Conservation (phyloP, 2,113 vertebrate genomes). For the Perca fluviatilis region DNA sequence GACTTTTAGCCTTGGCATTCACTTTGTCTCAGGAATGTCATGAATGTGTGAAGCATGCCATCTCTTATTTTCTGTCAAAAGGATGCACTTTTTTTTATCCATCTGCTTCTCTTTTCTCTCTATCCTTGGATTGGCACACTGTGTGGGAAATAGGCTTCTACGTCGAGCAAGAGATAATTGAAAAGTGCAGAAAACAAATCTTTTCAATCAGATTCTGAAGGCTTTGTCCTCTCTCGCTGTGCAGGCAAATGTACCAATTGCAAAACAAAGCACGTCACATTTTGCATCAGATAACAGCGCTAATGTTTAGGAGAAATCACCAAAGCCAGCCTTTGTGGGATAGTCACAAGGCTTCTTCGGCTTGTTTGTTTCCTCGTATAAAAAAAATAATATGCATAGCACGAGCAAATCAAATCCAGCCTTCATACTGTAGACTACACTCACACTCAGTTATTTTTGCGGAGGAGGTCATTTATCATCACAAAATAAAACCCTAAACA, state of each 20-base stretch:
- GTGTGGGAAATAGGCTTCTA: slow-evolving; percentile 40
- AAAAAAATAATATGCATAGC: slow-evolving; percentile 16
- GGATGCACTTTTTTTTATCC: slow-evolving; percentile 8
- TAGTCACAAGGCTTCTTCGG: slow-evolving; percentile 21
- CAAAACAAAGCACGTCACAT: slow-evolving; percentile 76
- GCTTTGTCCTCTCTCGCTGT: slow-evolving; percentile 68
- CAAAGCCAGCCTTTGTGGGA: slow-evolving; percentile 50
- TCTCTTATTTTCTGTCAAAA: slow-evolving; percentile 40
- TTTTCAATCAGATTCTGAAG: slow-evolving; percentile 77
- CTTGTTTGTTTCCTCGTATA: slow-evolving; percentile 31
- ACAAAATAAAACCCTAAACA: slow-evolving; percentile 6
- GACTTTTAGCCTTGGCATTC: slow-evolving; percentile 18
- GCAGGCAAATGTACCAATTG: slow-evolving; percentile 65
- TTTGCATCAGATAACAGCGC: slow-evolving; percentile 67
- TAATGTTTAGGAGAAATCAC: slow-evolving; percentile 50
- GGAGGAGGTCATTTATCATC: background rate
- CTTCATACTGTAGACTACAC: background rate
- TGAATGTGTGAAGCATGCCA: slow-evolving; percentile 16
- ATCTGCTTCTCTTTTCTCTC: slow-evolving; percentile 25
- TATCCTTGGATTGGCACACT: slow-evolving; percentile 50
- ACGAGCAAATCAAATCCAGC: slow-evolving; percentile 13
- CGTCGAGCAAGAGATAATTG: slow-evolving; percentile 69
- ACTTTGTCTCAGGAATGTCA: slow-evolving; percentile 46
- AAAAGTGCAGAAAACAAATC: slow-evolving; percentile 77
- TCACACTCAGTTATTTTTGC: background rate